Base-by-base conservation (phyloP, 2,888 invertebrate species). In the Lepidocyrtoides sp. region DNA sequence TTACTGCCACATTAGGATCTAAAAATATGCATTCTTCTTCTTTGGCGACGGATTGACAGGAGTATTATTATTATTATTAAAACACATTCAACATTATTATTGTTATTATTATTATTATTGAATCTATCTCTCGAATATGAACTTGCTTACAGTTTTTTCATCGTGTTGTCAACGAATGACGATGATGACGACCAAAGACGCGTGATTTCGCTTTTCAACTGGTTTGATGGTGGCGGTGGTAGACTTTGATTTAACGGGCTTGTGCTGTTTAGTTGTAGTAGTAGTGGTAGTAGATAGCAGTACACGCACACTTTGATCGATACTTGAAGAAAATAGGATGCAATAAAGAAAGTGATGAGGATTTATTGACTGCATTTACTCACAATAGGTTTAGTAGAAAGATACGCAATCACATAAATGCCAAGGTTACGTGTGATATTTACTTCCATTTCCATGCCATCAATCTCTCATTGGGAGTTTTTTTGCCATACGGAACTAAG, bases 1-100 rank as follows among this genome's bases (percentile, higher is more conserved):
- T 63, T 77, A 75, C 36, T 89, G 48, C 89, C 83, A 77, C 51
- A 63, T 63, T 57, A 83, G 89, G 75, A 72, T 29, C 29, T 54
- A 83, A 81, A 82, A 57, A n/a, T 81, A n/a, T n/a, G 36, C 26
- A 82, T 48, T 86, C 86, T 79, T 87, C 75, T 32, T 86, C 36
- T 26, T 29, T 32, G 32, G 32, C 66, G 29, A 10, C 20, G 20
- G 57, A 75, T 75, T 86, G 77, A 63, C 77, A 54, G 69, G 41
- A 69, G 36, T 69, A 20, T 36, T 69, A 69, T 69, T 69, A 69
- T 36, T 36, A 36, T n/a, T n/a, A n/a, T n/a, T n/a, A n/a, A n/a
- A n/a, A n/a, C 69, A 69, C 36, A 69, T 17, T 32, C 69, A 69
- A 36, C 41, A n/a, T n/a, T n/a, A n/a, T n/a, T n/a, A n/a, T n/a